Evolutionary conservation across 1,140 invertebrate species (phyloP).

Genomic region (Harpegnathos saltator): DNA sequence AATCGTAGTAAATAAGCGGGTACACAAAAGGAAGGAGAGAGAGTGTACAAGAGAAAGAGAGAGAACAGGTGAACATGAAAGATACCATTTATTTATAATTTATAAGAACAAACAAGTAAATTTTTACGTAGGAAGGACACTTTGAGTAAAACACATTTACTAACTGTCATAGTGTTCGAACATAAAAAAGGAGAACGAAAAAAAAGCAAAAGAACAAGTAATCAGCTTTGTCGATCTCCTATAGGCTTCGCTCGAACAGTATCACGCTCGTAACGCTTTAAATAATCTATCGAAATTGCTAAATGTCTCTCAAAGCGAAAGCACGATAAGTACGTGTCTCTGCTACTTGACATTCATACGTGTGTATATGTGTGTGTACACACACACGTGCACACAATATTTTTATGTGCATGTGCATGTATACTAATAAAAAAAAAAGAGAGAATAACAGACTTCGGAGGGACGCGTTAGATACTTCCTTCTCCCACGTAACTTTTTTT

Average conservation of each 20-base stretch:
- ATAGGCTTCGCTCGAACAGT: constrained; percentile 59
- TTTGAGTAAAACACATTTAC: constrained; percentile 83
- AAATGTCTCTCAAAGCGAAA: constrained; percentile 70
- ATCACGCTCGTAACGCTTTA: constrained; percentile 21
- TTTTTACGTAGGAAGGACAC: constrained; percentile 84
- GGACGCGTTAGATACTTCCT: constrained; percentile 44
- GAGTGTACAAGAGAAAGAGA: not conserved
- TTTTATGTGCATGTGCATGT: constrained; percentile 3
- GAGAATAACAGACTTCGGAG: constrained; percentile 28
- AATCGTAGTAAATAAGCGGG: not conserved
- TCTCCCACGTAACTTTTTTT: constrained; percentile 30
- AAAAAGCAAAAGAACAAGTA: constrained; percentile 71
- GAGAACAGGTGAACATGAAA: constrained; percentile 80
- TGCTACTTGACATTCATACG: constrained; percentile 68
- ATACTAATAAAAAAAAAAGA: constrained; percentile 46
- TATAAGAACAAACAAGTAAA: constrained; percentile 82
- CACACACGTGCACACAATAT: too few species aligned
- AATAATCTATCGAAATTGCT: constrained; percentile 59
- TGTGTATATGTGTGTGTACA: constrained; percentile 67
- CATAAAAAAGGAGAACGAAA: constrained; percentile 77
- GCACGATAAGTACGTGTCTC: constrained; percentile 55
- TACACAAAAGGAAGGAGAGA: too few species aligned
- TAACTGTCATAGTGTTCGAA: constrained; percentile 77
- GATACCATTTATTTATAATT: constrained; percentile 84
- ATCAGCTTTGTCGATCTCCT: constrained; percentile 52